A percentile compares a stretch with the other conserved stretches of the same genome.
Evolutionary conservation across 2,797 vertebrate genomes (phyloP).

Genomic region (Microcaecilia unicolor): DNA sequence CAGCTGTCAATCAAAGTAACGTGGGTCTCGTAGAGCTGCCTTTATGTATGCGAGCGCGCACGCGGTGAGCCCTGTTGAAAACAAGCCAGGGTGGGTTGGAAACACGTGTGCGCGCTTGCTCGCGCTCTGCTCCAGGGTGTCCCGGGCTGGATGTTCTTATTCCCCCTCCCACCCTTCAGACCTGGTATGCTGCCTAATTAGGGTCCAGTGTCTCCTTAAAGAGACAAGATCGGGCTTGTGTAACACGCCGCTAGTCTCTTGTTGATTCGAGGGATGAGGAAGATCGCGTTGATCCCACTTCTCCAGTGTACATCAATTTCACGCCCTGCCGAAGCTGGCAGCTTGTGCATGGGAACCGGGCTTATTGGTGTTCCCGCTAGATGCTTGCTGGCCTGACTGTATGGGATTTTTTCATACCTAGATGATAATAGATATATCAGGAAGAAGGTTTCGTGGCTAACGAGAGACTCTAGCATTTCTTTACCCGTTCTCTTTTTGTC

Average conservation of each 20-base stretch:
- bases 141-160: no score
- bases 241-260: constrained; percentile 37
- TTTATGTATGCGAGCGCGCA: constrained; percentile 17
- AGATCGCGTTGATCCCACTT: constrained; percentile 34
- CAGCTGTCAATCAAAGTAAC: constrained; percentile 78
- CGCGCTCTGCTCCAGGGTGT: constrained; percentile 11
- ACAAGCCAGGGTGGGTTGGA: constrained; percentile 4
- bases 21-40: constrained; percentile 47
- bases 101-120: constrained; percentile 4
- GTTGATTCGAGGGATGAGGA: constrained; percentile 41
- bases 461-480: no score
- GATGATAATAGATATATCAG: no score
- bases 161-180: constrained; percentile 18
- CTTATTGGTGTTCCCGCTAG: no score
- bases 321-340: constrained; percentile 49
- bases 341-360: constrained; percentile 49
- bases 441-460: no score
- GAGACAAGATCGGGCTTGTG: constrained; percentile 48
- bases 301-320: constrained; percentile 51
- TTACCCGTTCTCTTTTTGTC: no score
- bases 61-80: constrained; percentile 31
- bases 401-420: no score
- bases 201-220: constrained; percentile 49
- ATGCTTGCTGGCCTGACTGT: no score
- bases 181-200: constrained; percentile 47